Evolutionary conservation across 2,888 invertebrate genomes (phyloP).

Genomic region (Tethea ocularis): DNA sequence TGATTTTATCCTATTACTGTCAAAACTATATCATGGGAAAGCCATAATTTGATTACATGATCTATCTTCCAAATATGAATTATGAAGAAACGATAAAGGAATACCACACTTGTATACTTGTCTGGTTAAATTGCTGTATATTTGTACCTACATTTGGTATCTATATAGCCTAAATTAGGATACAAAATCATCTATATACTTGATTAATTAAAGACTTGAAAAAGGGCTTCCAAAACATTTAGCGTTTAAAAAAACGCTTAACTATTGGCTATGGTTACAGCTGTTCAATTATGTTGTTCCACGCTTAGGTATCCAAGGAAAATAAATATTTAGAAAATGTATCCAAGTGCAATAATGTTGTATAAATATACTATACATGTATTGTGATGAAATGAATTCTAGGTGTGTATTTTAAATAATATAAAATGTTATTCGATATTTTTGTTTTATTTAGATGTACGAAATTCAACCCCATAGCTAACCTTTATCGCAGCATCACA

Average conservation of each 20-base stretch:
- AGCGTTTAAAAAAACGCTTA: conserved; percentile 34
- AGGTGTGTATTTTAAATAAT: conserved; percentile 82
- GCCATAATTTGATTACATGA: no score
- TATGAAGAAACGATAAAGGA: no score
- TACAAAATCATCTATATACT: conserved; percentile 34
- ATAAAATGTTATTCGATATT: conserved; percentile 76
- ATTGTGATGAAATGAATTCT: conserved; percentile 76
- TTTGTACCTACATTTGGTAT: no score
- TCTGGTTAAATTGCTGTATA: no score
- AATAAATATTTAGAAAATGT: conserved; percentile 58
- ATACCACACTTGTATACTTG: no score
- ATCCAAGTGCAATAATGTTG: conserved; percentile 78
- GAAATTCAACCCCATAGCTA: no score
- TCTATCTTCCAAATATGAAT: no score
- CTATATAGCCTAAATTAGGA: not conserved
- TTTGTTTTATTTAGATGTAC: conserved; percentile 56
- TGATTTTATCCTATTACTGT: conserved; percentile 10
- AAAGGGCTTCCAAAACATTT: conserved; percentile 44
- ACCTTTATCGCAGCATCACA: no score
- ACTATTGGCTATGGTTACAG: conserved; percentile 29
- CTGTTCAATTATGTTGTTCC: conserved; percentile 36
- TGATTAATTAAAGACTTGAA: conserved; percentile 24
- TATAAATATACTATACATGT: conserved; percentile 71
- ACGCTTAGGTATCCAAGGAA: conserved; percentile 42
- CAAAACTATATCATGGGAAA: no score